Conservation (phyloP, 1,140 invertebrate genomes). For the Spodoptera frugiperda region DNA sequence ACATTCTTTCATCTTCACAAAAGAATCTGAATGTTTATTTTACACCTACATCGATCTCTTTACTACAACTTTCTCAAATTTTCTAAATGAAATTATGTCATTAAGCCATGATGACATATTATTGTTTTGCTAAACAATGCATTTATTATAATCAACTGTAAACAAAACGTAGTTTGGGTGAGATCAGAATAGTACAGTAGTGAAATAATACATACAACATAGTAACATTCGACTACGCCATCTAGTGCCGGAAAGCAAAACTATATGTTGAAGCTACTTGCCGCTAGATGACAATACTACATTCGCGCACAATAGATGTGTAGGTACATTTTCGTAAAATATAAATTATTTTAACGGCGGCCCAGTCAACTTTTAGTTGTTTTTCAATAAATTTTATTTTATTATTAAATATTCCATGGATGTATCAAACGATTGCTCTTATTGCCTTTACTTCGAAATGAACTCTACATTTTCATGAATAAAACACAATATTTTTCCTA, state of each 20-base stretch:
- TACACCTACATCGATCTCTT: too few species aligned
- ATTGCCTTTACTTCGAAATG: too few species aligned
- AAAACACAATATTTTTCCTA: neutral
- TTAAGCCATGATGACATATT: neutral
- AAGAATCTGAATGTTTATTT: too few species aligned
- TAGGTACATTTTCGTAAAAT: too few species aligned
- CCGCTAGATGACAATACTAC: neutral
- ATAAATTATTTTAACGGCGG: too few species aligned
- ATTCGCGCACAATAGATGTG: too few species aligned
- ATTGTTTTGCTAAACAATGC: neutral
- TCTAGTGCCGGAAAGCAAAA: neutral
- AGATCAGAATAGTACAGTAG: neutral
- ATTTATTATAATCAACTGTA: neutral
- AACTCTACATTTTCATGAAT: neutral
- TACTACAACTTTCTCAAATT: too few species aligned
- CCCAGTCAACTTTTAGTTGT: neutral
- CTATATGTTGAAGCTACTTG: neutral
- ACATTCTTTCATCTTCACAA: too few species aligned
- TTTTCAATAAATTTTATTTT: too few species aligned
- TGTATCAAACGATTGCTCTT: too few species aligned
- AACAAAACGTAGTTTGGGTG: neutral
- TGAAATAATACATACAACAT: neutral
- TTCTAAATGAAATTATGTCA: neutral
- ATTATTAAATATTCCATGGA: too few species aligned
- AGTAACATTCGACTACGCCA: neutral